These are phyloP conservation scores for Brienomyrus longianalis DNA, from an alignment of 2,113 vertebrate species.

Conservation along the genomic window DNA sequence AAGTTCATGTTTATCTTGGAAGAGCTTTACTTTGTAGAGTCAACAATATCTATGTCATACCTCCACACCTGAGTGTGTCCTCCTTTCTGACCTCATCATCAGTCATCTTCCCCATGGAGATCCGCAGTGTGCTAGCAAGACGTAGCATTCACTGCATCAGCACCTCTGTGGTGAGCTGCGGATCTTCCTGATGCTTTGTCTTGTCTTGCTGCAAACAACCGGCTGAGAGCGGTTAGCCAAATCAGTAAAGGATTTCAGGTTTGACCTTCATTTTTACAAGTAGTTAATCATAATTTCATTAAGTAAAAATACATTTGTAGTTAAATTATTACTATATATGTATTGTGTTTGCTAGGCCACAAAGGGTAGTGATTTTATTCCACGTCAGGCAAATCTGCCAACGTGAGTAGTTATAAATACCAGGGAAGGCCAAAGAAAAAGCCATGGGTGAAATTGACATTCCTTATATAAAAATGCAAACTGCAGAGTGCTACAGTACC, in stretches of 20 bases:
- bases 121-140: conserved; percentile 80
- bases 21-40: neutral
- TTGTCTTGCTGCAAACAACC: neutral
- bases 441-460: neutral
- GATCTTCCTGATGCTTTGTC: conserved; percentile 63
- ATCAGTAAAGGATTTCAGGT: neutral
- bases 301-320: neutral
- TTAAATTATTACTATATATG: neutral
- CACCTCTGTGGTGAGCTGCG: conserved; percentile 77
- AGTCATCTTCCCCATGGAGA: conserved; percentile 85
- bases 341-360: neutral
- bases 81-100: conserved; percentile 67
- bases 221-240: neutral
- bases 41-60: neutral
- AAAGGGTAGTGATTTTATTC: neutral
- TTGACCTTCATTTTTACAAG: neutral
- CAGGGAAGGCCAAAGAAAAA: neutral
- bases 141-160: conserved; percentile 83
- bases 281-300: neutral
- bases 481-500: neutral
- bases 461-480: neutral
- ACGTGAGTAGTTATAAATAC: neutral
- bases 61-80: neutral
- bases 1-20: too few species aligned
- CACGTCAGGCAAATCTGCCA: neutral